Conservation (phyloP, 2,888 invertebrate species). For the Brachynemurus nebulosus region DNA sequence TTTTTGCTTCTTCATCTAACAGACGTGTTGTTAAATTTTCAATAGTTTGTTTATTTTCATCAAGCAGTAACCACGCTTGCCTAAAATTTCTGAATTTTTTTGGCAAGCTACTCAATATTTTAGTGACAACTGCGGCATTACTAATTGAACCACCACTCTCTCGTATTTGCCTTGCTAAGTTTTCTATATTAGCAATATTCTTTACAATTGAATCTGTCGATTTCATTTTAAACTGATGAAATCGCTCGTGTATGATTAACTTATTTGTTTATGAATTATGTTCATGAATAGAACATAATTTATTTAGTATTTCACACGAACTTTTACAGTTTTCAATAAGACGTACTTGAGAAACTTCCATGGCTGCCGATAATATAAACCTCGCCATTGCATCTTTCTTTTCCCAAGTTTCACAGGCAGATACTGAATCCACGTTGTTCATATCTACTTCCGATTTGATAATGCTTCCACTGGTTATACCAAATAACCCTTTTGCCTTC, state of each 20-base stretch:
- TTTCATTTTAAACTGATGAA: constrained; percentile 9
- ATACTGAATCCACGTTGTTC: neutral
- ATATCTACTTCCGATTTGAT: no score
- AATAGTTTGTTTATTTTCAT: constrained; percentile 11
- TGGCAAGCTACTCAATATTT: constrained; percentile 10
- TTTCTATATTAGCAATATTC: constrained; percentile 14
- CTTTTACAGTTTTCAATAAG: constrained; percentile 8
- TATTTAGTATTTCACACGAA: constrained; percentile 12
- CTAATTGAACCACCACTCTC: constrained; percentile 11
- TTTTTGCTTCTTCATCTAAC: constrained; percentile 6
- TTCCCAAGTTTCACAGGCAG: constrained; percentile 4
- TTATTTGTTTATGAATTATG: constrained; percentile 14
- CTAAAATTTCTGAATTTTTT: constrained; percentile 6
- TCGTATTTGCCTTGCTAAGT: constrained; percentile 10
- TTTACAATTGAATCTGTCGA: constrained; percentile 12
- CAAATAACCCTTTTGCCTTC: constrained; percentile 5
- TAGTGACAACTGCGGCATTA: constrained; percentile 13
- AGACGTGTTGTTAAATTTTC: constrained; percentile 10
- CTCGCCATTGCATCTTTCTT: constrained; percentile 9
- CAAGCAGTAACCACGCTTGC: constrained; percentile 10
- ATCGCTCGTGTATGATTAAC: constrained; percentile 13
- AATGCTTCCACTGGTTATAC: no score
- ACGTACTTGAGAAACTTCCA: constrained; percentile 11
- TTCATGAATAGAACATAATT: constrained; percentile 13
- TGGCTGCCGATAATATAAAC: constrained; percentile 11